Conservation (phyloP, 92 coral and sea anemone genomes). For the Actinernus sp. region DNA sequence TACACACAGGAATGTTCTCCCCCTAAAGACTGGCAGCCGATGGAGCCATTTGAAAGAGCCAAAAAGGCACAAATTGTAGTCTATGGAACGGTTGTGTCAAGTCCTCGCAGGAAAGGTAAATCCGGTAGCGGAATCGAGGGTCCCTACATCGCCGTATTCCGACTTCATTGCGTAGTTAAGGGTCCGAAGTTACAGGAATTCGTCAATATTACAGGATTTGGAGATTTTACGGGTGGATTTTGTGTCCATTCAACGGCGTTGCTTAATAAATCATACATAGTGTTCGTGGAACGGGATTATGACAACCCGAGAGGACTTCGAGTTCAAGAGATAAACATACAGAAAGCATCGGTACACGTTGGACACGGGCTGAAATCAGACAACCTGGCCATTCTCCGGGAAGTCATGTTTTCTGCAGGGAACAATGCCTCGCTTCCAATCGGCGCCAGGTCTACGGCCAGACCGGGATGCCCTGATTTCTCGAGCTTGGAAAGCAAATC, state of each 20-base stretch:
- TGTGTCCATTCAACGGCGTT: slow-evolving; percentile 82
- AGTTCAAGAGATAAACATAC: slow-evolving; percentile 69
- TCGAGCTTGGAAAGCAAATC: slow-evolving; percentile 19
- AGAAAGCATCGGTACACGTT: slow-evolving; percentile 63
- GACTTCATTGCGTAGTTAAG: slow-evolving; percentile 81
- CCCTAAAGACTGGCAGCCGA: slow-evolving; percentile 66
- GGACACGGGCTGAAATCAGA: slow-evolving; percentile 26
- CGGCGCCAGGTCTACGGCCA: slow-evolving; percentile 30
- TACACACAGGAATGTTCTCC: slow-evolving; percentile 80
- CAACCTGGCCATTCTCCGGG: slow-evolving; percentile 55
- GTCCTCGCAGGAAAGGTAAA: slow-evolving; percentile 59
- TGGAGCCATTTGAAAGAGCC: slow-evolving; percentile 67
- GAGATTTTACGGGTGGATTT: slow-evolving; percentile 68
- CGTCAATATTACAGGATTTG: slow-evolving; percentile 84
- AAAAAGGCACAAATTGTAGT: slow-evolving; percentile 78
- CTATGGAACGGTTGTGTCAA: slow-evolving; percentile 80
- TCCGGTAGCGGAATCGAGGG: slow-evolving; percentile 12
- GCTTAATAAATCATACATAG: slow-evolving; percentile 80
- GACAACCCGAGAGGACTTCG: slow-evolving; percentile 44
- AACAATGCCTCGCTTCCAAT: slow-evolving; percentile 63
- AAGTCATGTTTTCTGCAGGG: slow-evolving; percentile 57
- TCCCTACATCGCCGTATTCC: slow-evolving; percentile 75
- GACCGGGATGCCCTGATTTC: slow-evolving; percentile 63
- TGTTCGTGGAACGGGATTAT: slow-evolving; percentile 44
- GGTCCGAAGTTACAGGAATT: slow-evolving; percentile 73